These are phyloP conservation scores for Oncorhynchus gorbuscha DNA, from an alignment of 2,113 vertebrate species.

Conservation along the genomic window DNA sequence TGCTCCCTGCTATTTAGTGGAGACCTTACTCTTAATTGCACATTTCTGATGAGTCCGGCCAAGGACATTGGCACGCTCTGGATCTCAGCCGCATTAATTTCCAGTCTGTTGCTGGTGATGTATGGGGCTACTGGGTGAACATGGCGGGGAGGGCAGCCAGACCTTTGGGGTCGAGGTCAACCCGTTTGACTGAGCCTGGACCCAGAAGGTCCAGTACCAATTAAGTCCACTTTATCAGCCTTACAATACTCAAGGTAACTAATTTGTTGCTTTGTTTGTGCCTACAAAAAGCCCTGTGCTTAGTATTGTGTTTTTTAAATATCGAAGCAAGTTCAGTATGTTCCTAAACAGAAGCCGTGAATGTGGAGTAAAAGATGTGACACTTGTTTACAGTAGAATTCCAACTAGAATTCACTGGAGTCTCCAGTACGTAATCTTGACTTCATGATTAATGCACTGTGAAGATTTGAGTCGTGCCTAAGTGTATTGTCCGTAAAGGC, in stretches of 20 bases:
- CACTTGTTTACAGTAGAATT: slow-evolving; percentile 1
- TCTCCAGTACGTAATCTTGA: background rate
- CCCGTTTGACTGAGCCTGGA: slow-evolving; percentile 30
- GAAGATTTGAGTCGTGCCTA: background rate
- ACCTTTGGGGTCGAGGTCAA: slow-evolving; percentile 68
- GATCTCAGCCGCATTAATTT: slow-evolving; percentile 65
- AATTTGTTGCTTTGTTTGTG: slow-evolving; percentile 37
- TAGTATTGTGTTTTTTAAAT: slow-evolving; percentile 4
- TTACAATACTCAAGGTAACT: slow-evolving; percentile 51
- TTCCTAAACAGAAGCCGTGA: background rate
- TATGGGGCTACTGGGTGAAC: slow-evolving; percentile 62
- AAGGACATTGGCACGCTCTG: slow-evolving; percentile 41
- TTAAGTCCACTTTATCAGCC: slow-evolving; percentile 52
- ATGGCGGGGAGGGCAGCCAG: slow-evolving; percentile 60
- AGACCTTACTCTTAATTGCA: slow-evolving; percentile 4
- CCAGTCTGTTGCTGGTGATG: slow-evolving; percentile 69
- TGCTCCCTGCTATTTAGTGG: background rate
- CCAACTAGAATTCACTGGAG: background rate
- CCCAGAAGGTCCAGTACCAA: slow-evolving; percentile 45
- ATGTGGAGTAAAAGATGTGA: background rate
- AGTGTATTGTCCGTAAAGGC: background rate
- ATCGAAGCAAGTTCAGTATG: background rate
- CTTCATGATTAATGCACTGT: background rate
- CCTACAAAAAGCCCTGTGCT: slow-evolving; percentile 19
- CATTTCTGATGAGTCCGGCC: slow-evolving; percentile 34